A percentile compares a stretch with the other conserved stretches of the same genome.
These are phyloP conservation scores for Proales similis DNA, from an alignment of 1,140 invertebrate genomes.

Conservation along the genomic window DNA sequence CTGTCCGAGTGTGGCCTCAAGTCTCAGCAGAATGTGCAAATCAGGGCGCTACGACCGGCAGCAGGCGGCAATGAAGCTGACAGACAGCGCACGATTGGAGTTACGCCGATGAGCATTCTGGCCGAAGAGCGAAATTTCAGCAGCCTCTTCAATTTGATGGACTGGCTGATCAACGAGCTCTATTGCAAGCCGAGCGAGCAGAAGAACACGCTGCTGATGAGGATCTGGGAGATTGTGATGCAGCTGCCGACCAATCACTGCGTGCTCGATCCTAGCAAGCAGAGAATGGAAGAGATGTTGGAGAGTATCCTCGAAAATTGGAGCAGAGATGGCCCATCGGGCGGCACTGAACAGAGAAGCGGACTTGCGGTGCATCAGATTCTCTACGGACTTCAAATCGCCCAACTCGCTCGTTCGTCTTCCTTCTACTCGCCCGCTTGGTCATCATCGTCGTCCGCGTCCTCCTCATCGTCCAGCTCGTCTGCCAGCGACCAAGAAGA, in stretches of 20 bases:
- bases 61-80: background rate
- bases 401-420: too few species aligned
- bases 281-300: too few species aligned
- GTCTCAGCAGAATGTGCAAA: conserved; percentile 8
- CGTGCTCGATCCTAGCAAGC: too few species aligned
- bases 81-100: background rate
- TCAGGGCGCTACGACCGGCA: background rate
- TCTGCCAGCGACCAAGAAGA: too few species aligned
- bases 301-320: too few species aligned
- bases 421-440: too few species aligned
- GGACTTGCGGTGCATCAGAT: too few species aligned
- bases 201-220: background rate
- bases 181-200: background rate
- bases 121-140: conserved; percentile 15
- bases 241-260: background rate
- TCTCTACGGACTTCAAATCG: too few species aligned
- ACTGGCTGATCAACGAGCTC: background rate
- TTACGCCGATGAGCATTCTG: conserved; percentile 6
- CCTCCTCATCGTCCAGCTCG: too few species aligned
- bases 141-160: conserved; percentile 11
- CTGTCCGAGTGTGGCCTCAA: conserved; percentile 17
- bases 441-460: too few species aligned
- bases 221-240: conserved; percentile 18
- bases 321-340: too few species aligned
- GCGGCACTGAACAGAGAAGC: too few species aligned